Evolutionary conservation across 1,140 invertebrate genomes (phyloP), one percentile per base, ranked within the genome.

Genomic region (Scaptomyza pallida): DNA sequence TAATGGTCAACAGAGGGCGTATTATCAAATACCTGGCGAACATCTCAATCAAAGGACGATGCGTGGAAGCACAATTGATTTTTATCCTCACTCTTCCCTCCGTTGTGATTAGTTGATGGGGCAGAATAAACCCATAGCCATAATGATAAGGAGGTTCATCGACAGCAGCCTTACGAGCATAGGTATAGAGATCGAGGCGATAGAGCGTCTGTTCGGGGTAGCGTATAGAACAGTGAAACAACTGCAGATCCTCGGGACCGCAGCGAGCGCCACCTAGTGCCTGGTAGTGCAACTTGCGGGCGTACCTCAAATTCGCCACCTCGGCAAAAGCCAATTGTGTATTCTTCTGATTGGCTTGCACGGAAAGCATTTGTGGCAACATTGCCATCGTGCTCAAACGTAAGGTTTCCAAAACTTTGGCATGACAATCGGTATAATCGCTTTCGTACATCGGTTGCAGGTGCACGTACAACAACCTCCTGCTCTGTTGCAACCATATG

Each of bases 401-500:
- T 10, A 60, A 4, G 0, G 63, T 0, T 3, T 45, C 23, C 9
- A 6, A 6, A 1, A 0, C 13, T 0, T 4, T 5, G 4, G 2
- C 17, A 3, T 23, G 4, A 41, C 55, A 64, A 1, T 37, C 1
- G 1, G 3, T 1, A 0, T n/a, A 2, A 1, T 37, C 48, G 1
- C 17, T 6, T 8, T 75, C 52, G 30, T 51, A 72, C 52, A 97
- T 93, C 37, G 96, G 95, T 59, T 96, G 97, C 59, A 96, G 92
- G 91, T 95, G 95, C 62, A 95, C 94, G 78, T 94, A 93, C 72
- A 96, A 92, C 67, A 93, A 92, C 65, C 93, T 94, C 72, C 94
- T 77, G 93, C 94, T 67, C 95, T 97, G 64, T 97, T 93, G 21
- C 9, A 56, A 51, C 77, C 94, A 94, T 44, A 97, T 93, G n/a